Conservation (phyloP, 2,797 vertebrate species). For the Lepus townsendii region DNA sequence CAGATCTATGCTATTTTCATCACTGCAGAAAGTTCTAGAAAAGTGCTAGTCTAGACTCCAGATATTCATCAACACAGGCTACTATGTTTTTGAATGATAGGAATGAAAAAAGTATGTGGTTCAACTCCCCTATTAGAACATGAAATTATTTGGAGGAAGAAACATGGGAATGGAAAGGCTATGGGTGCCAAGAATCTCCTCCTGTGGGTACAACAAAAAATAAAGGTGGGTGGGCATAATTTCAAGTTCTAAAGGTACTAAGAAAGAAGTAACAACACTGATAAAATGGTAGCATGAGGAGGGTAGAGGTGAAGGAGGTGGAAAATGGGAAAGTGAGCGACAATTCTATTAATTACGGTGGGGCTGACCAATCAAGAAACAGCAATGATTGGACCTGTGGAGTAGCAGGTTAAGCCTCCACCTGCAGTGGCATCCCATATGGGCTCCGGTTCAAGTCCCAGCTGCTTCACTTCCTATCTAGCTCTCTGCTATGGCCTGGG, state of each 20-base stretch:
- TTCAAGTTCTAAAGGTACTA: neutral
- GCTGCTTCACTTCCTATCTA: no score
- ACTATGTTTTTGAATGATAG: neutral
- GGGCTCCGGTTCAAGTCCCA: no score
- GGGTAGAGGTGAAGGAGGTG: neutral
- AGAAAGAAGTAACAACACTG: neutral
- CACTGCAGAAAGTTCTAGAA: neutral
- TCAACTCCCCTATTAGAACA: neutral
- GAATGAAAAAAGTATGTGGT: neutral
- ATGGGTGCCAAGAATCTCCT: neutral
- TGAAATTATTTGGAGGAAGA: neutral
- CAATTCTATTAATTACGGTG: fast-evolving
- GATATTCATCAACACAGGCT: neutral
- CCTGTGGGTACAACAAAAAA: neutral
- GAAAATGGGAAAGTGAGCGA: neutral
- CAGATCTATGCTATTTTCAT: neutral
- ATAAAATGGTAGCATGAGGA: neutral
- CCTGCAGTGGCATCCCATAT: no score
- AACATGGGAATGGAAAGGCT: neutral
- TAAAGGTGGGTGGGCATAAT: neutral
- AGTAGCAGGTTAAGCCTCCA: no score
- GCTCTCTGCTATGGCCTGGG: no score
- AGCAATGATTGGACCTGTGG: neutral
- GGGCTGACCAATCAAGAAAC: neutral
- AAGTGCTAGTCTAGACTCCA: neutral